phyloP scores from a whole-genome alignment of 2,888 invertebrate species.

The Trissonchulus latispiculum region DNA sequence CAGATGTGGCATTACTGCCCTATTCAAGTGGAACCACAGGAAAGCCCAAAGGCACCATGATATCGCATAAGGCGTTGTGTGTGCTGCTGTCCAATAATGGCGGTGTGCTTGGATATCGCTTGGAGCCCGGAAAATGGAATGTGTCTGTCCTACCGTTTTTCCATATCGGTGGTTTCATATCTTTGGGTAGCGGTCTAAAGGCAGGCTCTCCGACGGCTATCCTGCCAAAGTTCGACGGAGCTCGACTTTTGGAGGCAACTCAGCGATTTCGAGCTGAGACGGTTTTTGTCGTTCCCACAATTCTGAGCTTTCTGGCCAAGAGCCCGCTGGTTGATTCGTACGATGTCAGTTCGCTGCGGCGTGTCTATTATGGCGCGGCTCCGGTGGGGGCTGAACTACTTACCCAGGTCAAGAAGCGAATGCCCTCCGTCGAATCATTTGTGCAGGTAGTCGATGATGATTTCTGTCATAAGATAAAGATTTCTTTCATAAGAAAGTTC shows the following conservation, averaged over 20 bases:
- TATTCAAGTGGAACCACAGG: slow-evolving; percentile 2
- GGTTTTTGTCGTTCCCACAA: neutral
- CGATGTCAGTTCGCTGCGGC: neutral
- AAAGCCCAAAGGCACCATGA: neutral
- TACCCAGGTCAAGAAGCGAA: neutral
- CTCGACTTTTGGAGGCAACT: neutral
- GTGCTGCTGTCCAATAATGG: neutral
- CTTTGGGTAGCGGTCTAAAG: neutral
- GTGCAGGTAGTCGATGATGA: too few relatives aligned
- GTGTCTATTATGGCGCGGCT: neutral
- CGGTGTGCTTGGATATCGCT: neutral
- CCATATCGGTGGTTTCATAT: slow-evolving; percentile 63
- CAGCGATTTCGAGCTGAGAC: too few relatives aligned
- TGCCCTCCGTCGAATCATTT: too few relatives aligned
- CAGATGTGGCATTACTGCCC: neutral
- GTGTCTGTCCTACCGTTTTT: slow-evolving; percentile 62
- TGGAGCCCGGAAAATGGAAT: neutral
- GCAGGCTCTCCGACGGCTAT: neutral
- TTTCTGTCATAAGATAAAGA: too few relatives aligned
- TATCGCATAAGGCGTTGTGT: neutral
- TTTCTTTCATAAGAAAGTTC: too few relatives aligned
- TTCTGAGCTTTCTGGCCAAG: slow-evolving; percentile 11
- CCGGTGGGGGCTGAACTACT: neutral
- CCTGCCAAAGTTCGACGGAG: neutral
- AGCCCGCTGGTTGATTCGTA: neutral